phyloP scores from a whole-genome alignment of 64 coral and sea anemone genomes.

The Stylophora pistillata region DNA sequence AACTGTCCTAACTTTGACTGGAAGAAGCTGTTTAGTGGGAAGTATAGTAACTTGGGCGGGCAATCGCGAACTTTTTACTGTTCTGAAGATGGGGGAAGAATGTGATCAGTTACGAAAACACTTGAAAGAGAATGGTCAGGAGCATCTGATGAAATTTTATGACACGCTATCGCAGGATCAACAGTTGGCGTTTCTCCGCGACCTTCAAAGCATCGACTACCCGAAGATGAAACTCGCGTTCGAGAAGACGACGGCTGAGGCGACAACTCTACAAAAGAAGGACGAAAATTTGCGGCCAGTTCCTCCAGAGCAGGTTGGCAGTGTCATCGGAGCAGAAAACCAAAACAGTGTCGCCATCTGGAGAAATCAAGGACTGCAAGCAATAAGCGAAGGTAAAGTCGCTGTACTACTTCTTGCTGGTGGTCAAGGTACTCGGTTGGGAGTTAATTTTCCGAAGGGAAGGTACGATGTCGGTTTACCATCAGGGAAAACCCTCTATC shows the following conservation, averaged over 20 bases:
- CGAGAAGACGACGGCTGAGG: slow-evolving; percentile 30
- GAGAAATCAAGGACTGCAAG: slow-evolving; percentile 79
- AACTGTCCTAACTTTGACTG: background rate
- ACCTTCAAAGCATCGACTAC: slow-evolving; percentile 75
- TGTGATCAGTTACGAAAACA: slow-evolving; percentile 65
- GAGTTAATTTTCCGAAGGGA: slow-evolving; percentile 87
- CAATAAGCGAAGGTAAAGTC: slow-evolving; percentile 68
- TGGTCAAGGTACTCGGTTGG: slow-evolving; percentile 90
- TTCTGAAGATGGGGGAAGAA: slow-evolving; percentile 6
- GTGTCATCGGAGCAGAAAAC: slow-evolving; percentile 57
- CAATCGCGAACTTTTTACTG: background rate
- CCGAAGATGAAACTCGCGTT: slow-evolving; percentile 80
- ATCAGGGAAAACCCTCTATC: slow-evolving; percentile 79
- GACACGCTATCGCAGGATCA: slow-evolving; percentile 37
- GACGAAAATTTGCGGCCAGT: slow-evolving; percentile 85
- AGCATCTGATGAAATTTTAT: slow-evolving; percentile 66
- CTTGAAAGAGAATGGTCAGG: slow-evolving; percentile 75
- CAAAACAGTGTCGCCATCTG: slow-evolving; percentile 12
- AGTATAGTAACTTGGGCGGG: background rate
- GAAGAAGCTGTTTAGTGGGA: background rate
- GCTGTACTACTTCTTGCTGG: slow-evolving; percentile 93
- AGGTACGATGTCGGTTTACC: slow-evolving; percentile 95
- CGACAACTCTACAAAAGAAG: slow-evolving; percentile 79
- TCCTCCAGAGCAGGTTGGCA: slow-evolving; percentile 85
- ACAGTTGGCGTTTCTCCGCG: slow-evolving; percentile 43